Base-by-base conservation (phyloP, 2,113 vertebrate species). In the Butorides virescens region DNA sequence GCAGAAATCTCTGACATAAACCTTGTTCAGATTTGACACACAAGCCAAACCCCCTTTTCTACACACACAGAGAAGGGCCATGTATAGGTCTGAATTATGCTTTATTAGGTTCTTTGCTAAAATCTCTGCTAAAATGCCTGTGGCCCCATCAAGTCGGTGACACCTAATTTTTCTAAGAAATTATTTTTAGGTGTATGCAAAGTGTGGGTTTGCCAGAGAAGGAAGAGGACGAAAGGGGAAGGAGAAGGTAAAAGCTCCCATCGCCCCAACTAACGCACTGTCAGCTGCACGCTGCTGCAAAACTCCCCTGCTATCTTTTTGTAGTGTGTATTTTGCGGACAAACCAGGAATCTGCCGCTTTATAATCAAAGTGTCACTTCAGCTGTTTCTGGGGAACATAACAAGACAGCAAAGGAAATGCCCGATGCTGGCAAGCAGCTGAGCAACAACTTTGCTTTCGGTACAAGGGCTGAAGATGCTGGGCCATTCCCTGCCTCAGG, bases 201-300 rank as follows among this genome's bases (percentile, higher is more conserved):
- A 53, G 15, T 34, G 4, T 49, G 21, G 8, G 17, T 81, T 92
- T 78, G 66, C 18, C 61, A 74, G 11, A 46, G 61, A 80, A 66
- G 21, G n/a, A 84, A 81, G n/a, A 71, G 9, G 4, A 77, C 8
- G 12, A 73, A 84, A 77, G 12, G 3, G 4, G 11, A 88, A 81
- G 78, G 30, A 74, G 30, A 70, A 67, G 17, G 27, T 59, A 63
- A 89, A 94, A 85, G 10, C 32, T 85, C n/a, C 14, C 32, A 59
- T 26, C 6, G 32, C 46, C 23, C 46, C 1, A 0, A 39, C 26
- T 59, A 66, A 68, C 1, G 2, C 8, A 34, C 23, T 36, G 30
- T 32, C 15, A 46, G 36, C 21, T 86, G 34, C 22, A 52, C 1
- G 6, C 46, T 76, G 72, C 18, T 2, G 6, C 50, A 81, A 84